Evolutionary conservation across 2,113 vertebrate genomes (phyloP), one percentile per base, ranked within the genome.

Genomic region (Ascaphus truei): DNA sequence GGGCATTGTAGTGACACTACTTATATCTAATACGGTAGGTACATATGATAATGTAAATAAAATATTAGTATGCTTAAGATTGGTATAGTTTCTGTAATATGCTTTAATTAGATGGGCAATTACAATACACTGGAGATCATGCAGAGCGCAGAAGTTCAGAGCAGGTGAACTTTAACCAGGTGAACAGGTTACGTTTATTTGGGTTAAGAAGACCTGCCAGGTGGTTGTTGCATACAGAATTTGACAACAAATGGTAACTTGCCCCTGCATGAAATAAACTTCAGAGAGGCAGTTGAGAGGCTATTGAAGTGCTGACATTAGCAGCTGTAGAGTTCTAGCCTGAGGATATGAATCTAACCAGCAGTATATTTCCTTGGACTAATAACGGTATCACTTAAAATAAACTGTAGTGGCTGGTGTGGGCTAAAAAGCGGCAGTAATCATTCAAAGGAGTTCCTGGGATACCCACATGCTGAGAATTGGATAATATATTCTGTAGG

Each of bases 151-250:
- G 20, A 16, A 29, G 22, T 29, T 31, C 25, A 61, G 56, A n/a
- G 60, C 34, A 68, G 57, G 56, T 71, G 45, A n/a, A n/a, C n/a
- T n/a, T n/a, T n/a, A n/a, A n/a, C n/a, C n/a, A n/a, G n/a, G n/a
- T n/a, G n/a, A n/a, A n/a, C n/a, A n/a, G n/a, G 43, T 41, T 22
- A 52, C 27, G 60, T 68, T 60, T 71, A 61, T 61, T 61, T 61
- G 51, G 16, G 41, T 51, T 31, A 29, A 61, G 41, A 29, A 61
- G 41, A 71, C 57, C 34, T 52, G 33, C 67, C 67, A 71, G 67
- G 67, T 71, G 67, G 67, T 41, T 48, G 34, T 71, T 71, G 65
- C 58, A 68, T 68, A 58, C 65, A 68, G 41, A 68, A 57, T 52
- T 27, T 51, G 61, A 71, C 67, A 71, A 71, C 67, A 71, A 71